Percentiles rank a stretch among this genome's conserved stretches.
These are phyloP conservation scores for Platyrinchus mystaceus DNA, from an alignment of 2,797 vertebrate species.

Conservation along the genomic window DNA sequence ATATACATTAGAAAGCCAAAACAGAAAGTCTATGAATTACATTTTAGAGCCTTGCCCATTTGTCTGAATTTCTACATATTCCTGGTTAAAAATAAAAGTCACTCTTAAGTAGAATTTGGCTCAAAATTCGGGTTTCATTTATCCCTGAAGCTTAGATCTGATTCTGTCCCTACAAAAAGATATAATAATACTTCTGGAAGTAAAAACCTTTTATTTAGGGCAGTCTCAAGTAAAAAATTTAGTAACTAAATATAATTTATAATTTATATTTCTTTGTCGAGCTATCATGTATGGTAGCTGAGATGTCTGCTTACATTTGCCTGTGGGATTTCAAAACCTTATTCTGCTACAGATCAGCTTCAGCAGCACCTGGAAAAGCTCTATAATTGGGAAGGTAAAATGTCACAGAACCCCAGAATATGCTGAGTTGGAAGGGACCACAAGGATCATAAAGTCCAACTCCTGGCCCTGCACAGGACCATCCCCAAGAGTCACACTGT, in stretches of 20 bases:
- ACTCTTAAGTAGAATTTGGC: neutral
- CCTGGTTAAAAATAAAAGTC: neutral
- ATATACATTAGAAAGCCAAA: neutral
- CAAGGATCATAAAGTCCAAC: neutral
- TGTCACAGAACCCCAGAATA: neutral
- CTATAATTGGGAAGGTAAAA: neutral
- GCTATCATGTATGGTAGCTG: neutral
- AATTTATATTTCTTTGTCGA: neutral
- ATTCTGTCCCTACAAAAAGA: neutral
- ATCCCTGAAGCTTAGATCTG: neutral
- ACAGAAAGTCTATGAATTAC: neutral
- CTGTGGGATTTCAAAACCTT: neutral
- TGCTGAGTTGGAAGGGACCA: neutral
- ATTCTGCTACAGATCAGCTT: neutral
- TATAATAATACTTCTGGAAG: neutral
- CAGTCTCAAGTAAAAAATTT: neutral
- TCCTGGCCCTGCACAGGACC: neutral
- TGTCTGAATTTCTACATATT: neutral
- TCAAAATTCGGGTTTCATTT: neutral
- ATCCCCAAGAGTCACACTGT: neutral
- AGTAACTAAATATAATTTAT: neutral
- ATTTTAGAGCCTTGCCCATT: neutral
- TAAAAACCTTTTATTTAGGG: neutral
- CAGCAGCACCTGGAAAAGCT: neutral
- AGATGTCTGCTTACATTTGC: neutral